These are phyloP conservation scores for Spilosoma lubricipeda DNA, from an alignment of 2,888 invertebrate species.

Conservation along the genomic window DNA sequence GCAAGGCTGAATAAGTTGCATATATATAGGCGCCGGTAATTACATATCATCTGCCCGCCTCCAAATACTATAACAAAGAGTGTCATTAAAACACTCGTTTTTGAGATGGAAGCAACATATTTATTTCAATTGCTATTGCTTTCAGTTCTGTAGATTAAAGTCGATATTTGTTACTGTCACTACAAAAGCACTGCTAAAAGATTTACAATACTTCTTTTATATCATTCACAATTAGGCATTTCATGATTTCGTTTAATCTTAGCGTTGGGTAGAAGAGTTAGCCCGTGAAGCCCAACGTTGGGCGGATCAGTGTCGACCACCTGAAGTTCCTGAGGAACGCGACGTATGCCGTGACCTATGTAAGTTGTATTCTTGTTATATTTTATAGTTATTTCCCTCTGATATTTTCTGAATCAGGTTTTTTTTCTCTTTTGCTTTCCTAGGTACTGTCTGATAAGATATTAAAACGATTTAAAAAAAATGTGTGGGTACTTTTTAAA, in stretches of 20 bases:
- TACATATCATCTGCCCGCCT: no score
- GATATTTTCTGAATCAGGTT: background rate
- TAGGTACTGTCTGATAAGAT: background rate
- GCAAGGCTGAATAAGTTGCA: no score
- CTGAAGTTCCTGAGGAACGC: conserved; percentile 63
- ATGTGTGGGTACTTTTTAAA: background rate
- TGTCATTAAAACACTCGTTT: no score
- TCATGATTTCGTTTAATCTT: background rate
- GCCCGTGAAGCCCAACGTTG: conserved; percentile 77
- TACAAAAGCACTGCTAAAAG: background rate
- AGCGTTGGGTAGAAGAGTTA: conserved; percentile 80
- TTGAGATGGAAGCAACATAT: no score
- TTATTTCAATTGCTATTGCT: no score
- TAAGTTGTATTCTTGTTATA: conserved; percentile 43
- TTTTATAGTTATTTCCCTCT: background rate
- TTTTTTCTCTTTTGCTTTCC: background rate
- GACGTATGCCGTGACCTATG: conserved; percentile 78
- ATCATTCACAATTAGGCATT: background rate
- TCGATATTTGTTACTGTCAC: background rate
- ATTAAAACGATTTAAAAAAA: no score
- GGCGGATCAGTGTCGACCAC: conserved; percentile 78
- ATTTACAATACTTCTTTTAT: background rate
- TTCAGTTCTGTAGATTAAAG: no score
- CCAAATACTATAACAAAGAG: no score
- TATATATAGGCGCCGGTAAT: no score